Evolutionary conservation across 2,888 invertebrate genomes (phyloP).

Genomic region (Eustalomyia histrio): DNA sequence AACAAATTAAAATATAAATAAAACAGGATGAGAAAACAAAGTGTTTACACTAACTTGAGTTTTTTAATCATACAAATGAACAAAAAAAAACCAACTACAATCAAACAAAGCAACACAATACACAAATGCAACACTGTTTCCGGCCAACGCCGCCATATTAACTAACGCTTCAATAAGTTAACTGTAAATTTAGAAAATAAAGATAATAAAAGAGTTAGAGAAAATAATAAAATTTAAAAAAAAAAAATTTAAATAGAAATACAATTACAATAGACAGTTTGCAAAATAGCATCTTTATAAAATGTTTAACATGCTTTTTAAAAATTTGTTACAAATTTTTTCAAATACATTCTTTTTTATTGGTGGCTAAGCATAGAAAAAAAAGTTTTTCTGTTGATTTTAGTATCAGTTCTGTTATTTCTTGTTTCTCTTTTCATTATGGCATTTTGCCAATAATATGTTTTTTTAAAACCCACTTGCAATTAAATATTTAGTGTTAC

Average conservation of each 20-base stretch:
- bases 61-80: slow-evolving; percentile 65
- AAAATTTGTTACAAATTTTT: neutral
- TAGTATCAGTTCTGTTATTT: slow-evolving; percentile 26
- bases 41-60: slow-evolving; percentile 53
- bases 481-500: slow-evolving; percentile 54
- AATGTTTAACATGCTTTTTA: slow-evolving; percentile 1
- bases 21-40: slow-evolving; percentile 34
- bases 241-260: no score
- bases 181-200: neutral
- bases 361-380: neutral
- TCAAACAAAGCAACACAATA: slow-evolving; percentile 39
- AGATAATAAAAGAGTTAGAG: no score
- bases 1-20: slow-evolving; percentile 59
- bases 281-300: neutral
- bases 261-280: no score
- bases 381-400: slow-evolving; percentile 25
- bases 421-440: slow-evolving; percentile 23
- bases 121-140: slow-evolving; percentile 35
- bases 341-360: neutral
- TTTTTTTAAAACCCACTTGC: slow-evolving; percentile 50
- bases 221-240: no score
- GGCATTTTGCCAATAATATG: slow-evolving; percentile 60
- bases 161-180: slow-evolving; percentile 49
- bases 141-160: slow-evolving; percentile 22
- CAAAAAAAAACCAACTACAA: slow-evolving; percentile 20